Percentiles rank a stretch among this genome's conserved stretches.
Evolutionary conservation across 2,797 vertebrate species (phyloP).

Genomic region (Bufotes viridis): DNA sequence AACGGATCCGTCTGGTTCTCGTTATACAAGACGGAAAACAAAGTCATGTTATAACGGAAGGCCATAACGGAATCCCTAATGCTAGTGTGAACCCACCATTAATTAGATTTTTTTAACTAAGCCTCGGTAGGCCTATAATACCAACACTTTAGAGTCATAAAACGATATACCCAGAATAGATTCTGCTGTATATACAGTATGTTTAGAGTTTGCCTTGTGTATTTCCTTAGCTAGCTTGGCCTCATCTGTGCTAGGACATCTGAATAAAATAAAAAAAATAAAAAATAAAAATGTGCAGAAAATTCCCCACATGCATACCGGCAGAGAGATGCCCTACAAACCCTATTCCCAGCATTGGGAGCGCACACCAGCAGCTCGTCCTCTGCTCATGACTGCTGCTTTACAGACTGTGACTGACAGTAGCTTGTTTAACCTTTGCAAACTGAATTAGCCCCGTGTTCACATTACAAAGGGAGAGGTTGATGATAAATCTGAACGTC

Average conservation of each 20-base stretch:
- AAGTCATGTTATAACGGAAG: too few species aligned
- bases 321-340: slow-evolving; percentile 8
- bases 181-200: background rate
- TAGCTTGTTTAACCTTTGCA: slow-evolving; percentile 41
- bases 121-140: too few species aligned
- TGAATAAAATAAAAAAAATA: slow-evolving; percentile 17
- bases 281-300: background rate
- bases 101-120: too few species aligned
- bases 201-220: background rate
- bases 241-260: background rate
- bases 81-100: too few species aligned
- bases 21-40: too few species aligned
- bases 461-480: slow-evolving; percentile 53
- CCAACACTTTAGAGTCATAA: background rate
- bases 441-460: background rate
- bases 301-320: slow-evolving; percentile 5
- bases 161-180: background rate
- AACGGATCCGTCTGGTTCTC: too few species aligned
- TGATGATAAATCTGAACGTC: slow-evolving; percentile 40
- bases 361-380: slow-evolving; percentile 1
- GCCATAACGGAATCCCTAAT: too few species aligned
- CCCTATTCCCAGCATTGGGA: slow-evolving; percentile 21
- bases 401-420: slow-evolving; percentile 18
- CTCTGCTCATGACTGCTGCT: slow-evolving; percentile 25
- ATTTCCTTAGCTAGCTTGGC: background rate